Evolutionary conservation across 2,113 vertebrate genomes (phyloP).

Genomic region (Lycaon pictus): DNA sequence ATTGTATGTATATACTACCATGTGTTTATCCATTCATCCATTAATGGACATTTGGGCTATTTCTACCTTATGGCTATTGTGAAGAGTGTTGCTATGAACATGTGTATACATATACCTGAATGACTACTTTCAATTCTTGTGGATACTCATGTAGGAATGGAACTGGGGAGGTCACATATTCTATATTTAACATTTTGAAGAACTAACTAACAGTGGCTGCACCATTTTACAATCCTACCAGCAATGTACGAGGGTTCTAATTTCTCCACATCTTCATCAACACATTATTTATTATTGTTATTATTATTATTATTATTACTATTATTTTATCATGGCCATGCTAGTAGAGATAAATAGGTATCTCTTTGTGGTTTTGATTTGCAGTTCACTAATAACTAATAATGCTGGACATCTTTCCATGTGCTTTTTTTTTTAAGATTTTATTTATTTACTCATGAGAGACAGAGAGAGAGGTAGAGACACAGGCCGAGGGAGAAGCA

Average conservation of each 20-base stretch:
- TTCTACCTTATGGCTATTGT: background rate
- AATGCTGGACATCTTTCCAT: background rate
- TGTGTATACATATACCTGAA: background rate
- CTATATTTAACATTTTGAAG: background rate
- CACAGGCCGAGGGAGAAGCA: too few relatives aligned
- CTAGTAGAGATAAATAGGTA: background rate
- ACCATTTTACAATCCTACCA: background rate
- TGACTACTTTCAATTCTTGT: background rate
- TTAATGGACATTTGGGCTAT: background rate
- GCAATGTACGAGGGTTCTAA: background rate
- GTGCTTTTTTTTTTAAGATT: background rate
- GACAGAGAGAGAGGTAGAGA: too few relatives aligned
- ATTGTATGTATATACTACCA: background rate
- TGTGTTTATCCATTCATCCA: background rate
- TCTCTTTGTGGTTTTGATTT: background rate
- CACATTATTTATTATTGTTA: background rate
- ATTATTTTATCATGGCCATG: background rate
- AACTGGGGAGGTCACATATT: background rate
- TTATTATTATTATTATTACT: background rate
- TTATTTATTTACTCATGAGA: too few relatives aligned
- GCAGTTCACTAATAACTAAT: background rate
- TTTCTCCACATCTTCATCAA: background rate
- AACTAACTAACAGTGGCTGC: background rate
- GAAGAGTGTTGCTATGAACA: background rate
- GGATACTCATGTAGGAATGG: background rate